phyloP scores from a whole-genome alignment of 2,888 invertebrate genomes.

The Elmis aenea region DNA sequence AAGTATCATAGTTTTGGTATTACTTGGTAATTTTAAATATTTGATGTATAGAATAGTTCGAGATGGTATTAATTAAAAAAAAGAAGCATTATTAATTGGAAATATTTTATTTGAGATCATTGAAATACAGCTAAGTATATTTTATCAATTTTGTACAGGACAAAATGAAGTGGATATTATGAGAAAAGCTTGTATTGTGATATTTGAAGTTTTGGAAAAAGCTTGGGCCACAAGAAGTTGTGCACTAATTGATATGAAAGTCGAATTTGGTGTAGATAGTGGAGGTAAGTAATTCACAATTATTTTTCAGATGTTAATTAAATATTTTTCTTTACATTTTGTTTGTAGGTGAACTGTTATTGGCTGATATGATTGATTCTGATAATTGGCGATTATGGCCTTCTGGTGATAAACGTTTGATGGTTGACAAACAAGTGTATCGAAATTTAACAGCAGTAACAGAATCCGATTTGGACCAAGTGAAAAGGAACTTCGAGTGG shows the following conservation, averaged over 20 bases:
- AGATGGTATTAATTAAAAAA: neutral
- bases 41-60: neutral
- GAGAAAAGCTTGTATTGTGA: slow-evolving; percentile 73
- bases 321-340: too few relatives aligned
- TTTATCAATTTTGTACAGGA: too few relatives aligned
- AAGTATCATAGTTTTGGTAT: too few relatives aligned
- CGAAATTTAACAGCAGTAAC: slow-evolving; percentile 86
- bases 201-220: slow-evolving; percentile 91
- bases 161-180: slow-evolving; percentile 85
- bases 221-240: slow-evolving; percentile 90
- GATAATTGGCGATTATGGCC: slow-evolving; percentile 99
- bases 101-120: neutral
- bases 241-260: slow-evolving; percentile 96
- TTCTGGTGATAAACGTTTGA: slow-evolving; percentile 86
- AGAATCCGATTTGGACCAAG: slow-evolving; percentile 75
- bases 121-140: too few relatives aligned
- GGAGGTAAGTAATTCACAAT: slow-evolving; percentile 50
- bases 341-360: slow-evolving; percentile 71
- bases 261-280: slow-evolving; percentile 83
- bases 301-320: too few relatives aligned
- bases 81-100: neutral
- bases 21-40: too few relatives aligned
- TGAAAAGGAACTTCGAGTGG: slow-evolving; percentile 94
- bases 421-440: slow-evolving; percentile 98
- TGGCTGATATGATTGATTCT: slow-evolving; percentile 96